Evolutionary conservation across 2,113 vertebrate species (phyloP), one percentile per base, ranked within the genome.

Genomic region (Ibidorhyncha struthersii): DNA sequence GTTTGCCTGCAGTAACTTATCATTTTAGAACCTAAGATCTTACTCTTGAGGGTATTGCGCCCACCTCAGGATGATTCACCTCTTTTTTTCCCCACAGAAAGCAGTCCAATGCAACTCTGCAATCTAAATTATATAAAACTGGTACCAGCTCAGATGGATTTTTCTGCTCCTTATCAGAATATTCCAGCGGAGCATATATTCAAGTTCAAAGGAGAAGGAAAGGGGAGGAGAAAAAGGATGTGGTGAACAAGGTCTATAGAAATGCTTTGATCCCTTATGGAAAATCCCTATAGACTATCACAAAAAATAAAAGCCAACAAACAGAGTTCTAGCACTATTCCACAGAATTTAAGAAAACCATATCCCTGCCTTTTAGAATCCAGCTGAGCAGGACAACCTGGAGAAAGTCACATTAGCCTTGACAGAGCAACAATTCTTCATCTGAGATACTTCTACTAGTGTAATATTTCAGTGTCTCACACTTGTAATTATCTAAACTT

Each of bases 391-490:
- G 78, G 45, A 81, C 72, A 89, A 89, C 32, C 17, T 70, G 77
- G 25, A 86, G 36, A 86, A 96, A 86, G 83, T 59, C 69, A 74
- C 41, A 86, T 93, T 89, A 93, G 81, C 29, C 67, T 86, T 91
- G 80, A 82, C 86, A 91, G 73, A 93, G 86, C 72, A 91, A 93
- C 67, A 74, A 52, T 88, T 93, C 82, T 90, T 80, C 47, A 23
- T 22, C 49, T 50, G 49, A 50, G 49, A 23, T 50, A 50, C 49
- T 91, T 82, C 56, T 49, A 22, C 59, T 86, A 61, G 72, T 65
- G 8, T 14, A 92, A 58, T 80, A 83, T 56, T 96, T 86, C 86
- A 83, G 80, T 56, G 67, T 91, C 76, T 91, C 72, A 69, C 62
- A 80, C 34, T 34, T 86, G 59, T 26, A 83, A 90, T 73, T 80